A percentile compares a stretch with the other conserved stretches of the same genome.
Evolutionary conservation across 2,888 invertebrate genomes (phyloP).

Genomic region (Callimorpha dominula): DNA sequence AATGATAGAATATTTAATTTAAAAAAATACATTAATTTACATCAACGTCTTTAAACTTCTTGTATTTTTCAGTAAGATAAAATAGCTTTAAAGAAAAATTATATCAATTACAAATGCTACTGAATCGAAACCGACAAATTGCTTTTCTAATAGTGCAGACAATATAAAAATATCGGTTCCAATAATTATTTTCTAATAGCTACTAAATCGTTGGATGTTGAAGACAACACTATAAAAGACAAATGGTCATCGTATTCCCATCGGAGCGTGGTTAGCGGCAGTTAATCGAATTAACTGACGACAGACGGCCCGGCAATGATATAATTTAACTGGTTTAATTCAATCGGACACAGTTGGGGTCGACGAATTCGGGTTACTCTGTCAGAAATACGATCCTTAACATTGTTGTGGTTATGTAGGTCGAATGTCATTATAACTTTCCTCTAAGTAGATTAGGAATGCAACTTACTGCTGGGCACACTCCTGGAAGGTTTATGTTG

Average conservation of each 20-base stretch:
- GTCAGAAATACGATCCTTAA: conserved; percentile 61
- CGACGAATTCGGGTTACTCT: conserved; percentile 78
- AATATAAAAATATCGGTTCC: conserved; percentile 41
- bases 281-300: conserved; percentile 79
- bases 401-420: conserved; percentile 65
- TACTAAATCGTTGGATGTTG: conserved; percentile 49
- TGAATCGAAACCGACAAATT: conserved; percentile 39
- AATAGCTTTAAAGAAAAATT: conserved; percentile 27
- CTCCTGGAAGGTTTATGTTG: too few species aligned
- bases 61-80: conserved; percentile 6
- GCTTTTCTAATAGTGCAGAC: conserved; percentile 35
- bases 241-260: conserved; percentile 61
- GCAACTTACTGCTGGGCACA: neutral
- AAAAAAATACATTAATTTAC: conserved; percentile 3
- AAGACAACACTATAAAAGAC: conserved; percentile 59
- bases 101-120: conserved; percentile 33
- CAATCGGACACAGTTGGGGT: conserved; percentile 79
- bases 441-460: neutral
- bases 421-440: conserved; percentile 48
- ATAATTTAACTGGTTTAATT: conserved; percentile 85
- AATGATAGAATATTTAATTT: conserved; percentile 8
- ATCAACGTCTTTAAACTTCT: conserved; percentile 2
- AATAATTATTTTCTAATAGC: conserved; percentile 42
- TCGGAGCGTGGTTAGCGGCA: conserved; percentile 66
- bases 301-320: conserved; percentile 77